Evolutionary conservation across 2,888 invertebrate species (phyloP), one percentile per base, ranked within the genome.

Genomic region (Meiosimyza decipiens): DNA sequence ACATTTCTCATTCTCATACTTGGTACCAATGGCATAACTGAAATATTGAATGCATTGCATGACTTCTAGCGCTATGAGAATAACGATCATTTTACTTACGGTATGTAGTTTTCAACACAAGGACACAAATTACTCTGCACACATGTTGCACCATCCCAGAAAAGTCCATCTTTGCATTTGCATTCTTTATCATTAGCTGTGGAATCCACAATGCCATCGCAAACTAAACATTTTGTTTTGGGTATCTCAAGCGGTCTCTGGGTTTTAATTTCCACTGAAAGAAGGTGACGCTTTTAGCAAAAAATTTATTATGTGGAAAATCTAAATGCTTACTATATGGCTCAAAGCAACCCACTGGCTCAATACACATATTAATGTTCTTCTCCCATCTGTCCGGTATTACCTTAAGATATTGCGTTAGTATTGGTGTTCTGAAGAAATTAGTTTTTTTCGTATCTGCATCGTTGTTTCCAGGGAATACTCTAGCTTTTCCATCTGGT

Each of bases 311-410:
- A 40, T 40, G 6, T 40, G 6, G 6, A 40, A 9, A 9, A 9
- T 40, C 1, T 40, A 2, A 33, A 16, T 33, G 88, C 89, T 90
- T 88, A 91, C 91, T 89, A 83, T 94, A 94, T 2, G 92, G 91
- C 77, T 91, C 87, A 78, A 90, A 95, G 83, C 96, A 96, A 7
- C 96, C 96, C 15, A 92, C 88, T 0, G 95, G 90, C 80, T 96
- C 95, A 0, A 92, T 86, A 73, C 92, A 90, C 85, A 96, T 88
- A 78, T 93, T 93, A 50, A 95, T 92, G 74, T 89, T 90, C 6
- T 90, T 87, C 55, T 92, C 89, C 95, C 95, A 96, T 69, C 91
- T 91, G 0, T 89, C 82, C 0, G 96, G 96, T 68, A 91, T 85
- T 15, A 96, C 83, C 81, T 92, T 92, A 2, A 96, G 76, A 80